Evolutionary conservation across 2,888 invertebrate genomes (phyloP).

Genomic region (Chaitophorus viminalis): DNA sequence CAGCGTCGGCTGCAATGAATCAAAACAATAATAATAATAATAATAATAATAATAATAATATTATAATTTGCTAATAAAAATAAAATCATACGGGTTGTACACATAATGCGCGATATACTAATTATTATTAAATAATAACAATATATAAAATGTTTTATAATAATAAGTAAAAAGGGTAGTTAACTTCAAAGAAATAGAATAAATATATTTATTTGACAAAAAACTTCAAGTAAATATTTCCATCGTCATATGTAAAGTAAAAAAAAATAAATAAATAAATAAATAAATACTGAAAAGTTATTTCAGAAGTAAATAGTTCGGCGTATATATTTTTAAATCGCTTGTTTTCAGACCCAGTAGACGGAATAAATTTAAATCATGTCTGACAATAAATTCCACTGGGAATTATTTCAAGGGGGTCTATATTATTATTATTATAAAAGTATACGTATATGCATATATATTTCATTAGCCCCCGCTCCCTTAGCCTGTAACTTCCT

Average conservation of each 20-base stretch:
- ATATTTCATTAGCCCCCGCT: conserved; percentile 19
- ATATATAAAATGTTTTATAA: no score
- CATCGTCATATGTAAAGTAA: no score
- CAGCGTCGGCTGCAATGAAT: conserved; percentile 35
- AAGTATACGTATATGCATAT: conserved; percentile 9
- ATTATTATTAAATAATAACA: neutral
- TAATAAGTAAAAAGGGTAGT: no score
- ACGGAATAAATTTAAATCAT: conserved; percentile 51
- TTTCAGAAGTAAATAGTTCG: conserved; percentile 29
- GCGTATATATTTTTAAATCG: conserved; percentile 34
- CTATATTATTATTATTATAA: conserved; percentile 10
- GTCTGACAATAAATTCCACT: conserved; percentile 36
- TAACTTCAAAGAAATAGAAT: no score
- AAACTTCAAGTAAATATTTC: no score
- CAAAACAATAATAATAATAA: neutral
- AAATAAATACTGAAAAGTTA: conserved; percentile 32
- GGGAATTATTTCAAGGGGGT: conserved; percentile 28
- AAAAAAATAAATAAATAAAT: no score
- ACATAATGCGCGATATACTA: neutral
- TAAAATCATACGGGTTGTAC: no score
- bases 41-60: no score
- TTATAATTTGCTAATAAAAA: no score
- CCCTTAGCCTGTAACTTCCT: neutral
- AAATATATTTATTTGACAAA: no score
- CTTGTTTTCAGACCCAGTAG: conserved; percentile 12